Conservation (phyloP, 2,888 invertebrate species). For the Patella pellucida region DNA sequence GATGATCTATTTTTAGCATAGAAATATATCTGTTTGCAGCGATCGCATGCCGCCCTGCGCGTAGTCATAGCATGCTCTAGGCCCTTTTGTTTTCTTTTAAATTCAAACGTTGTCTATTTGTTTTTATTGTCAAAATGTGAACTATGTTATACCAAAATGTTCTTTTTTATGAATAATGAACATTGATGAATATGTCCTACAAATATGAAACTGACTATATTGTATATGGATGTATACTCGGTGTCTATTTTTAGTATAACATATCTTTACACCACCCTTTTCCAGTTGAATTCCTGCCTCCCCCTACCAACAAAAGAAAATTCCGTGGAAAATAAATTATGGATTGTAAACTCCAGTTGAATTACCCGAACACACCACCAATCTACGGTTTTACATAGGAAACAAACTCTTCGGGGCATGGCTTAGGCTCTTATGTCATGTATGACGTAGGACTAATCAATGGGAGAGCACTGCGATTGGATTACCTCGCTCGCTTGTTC, state of each 20-base stretch:
- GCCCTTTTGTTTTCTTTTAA: constrained; percentile 1
- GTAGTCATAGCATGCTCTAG: constrained; percentile 4
- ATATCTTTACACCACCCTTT: constrained; percentile 2
- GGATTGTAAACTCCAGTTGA: neutral
- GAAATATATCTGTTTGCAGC: neutral
- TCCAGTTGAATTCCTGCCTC: constrained; percentile 1
- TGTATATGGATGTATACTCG: no score
- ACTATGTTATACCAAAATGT: neutral
- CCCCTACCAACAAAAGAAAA: neutral
- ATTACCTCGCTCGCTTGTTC: no score
- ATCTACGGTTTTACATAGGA: no score
- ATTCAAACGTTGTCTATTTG: no score
- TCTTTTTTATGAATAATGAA: neutral
- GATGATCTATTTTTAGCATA: no score
- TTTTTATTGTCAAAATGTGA: no score
- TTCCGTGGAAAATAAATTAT: neutral
- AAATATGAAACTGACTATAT: no score
- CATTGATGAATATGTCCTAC: no score
- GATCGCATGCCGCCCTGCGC: constrained; percentile 9
- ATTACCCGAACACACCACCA: neutral
- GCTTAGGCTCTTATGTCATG: no score
- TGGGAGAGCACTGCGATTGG: no score
- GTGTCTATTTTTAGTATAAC: neutral
- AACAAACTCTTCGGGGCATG: no score
- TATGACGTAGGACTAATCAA: no score